Conservation (phyloP, 2,797 vertebrate species). For the Premnoplex brunnescens region DNA sequence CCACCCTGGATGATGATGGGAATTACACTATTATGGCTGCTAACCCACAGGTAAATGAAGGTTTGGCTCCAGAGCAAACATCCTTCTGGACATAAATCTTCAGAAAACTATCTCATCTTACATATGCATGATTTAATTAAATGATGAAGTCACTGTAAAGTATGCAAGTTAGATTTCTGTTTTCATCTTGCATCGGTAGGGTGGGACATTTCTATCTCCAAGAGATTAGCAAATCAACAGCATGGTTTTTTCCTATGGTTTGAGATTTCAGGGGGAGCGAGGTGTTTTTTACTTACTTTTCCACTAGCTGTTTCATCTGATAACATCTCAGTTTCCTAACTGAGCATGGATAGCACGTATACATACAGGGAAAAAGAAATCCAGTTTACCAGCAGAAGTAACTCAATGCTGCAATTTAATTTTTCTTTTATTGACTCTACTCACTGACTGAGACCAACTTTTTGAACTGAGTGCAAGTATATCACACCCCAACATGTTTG, state of each 20-base stretch:
- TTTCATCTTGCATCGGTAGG: slow-evolving; percentile 58
- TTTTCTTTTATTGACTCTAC: not conserved
- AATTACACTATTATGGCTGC: slow-evolving; percentile 97
- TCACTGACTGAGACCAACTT: not conserved
- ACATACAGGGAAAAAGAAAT: not conserved
- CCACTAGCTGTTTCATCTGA: not conserved
- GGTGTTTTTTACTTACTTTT: not conserved
- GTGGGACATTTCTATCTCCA: slow-evolving; percentile 40
- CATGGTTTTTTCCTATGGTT: slow-evolving; percentile 6
- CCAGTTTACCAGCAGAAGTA: not conserved
- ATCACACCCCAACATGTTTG: not conserved
- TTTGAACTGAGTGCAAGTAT: not conserved
- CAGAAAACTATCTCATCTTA: slow-evolving; percentile 18
- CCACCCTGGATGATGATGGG: slow-evolving; percentile 95
- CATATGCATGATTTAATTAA: slow-evolving; percentile 42
- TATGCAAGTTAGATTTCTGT: slow-evolving; percentile 31
- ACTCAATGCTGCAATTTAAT: not conserved
- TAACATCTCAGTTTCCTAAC: not conserved
- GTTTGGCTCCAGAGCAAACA: slow-evolving; percentile 26
- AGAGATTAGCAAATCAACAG: slow-evolving; percentile 34
- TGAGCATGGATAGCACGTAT: not conserved
- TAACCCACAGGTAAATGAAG: slow-evolving; percentile 87
- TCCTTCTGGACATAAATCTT: not conserved
- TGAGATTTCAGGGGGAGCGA: slow-evolving; percentile 21
- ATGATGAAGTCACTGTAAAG: slow-evolving; percentile 5